phyloP scores from a whole-genome alignment of 2,113 vertebrate species.

The Todiramphus saurophagus region DNA sequence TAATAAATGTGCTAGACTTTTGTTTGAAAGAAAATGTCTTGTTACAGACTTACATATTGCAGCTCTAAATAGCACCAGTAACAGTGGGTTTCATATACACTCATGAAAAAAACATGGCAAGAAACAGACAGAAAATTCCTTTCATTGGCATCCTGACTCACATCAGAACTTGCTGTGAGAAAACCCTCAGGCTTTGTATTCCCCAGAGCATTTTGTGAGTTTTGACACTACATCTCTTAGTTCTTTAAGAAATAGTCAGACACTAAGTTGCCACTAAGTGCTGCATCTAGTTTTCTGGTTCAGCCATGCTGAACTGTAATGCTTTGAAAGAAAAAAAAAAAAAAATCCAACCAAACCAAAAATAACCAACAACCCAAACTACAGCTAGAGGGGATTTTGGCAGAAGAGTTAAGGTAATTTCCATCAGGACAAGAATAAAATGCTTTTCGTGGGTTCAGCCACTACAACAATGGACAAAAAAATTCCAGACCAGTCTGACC shows the following conservation, averaged over 20 bases:
- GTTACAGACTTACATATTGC: background rate
- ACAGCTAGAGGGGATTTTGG: background rate
- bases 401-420: background rate
- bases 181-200: background rate
- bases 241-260: background rate
- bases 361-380: background rate
- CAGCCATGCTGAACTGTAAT: rapidly evolving
- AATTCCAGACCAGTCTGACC: rapidly evolving
- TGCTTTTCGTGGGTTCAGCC: background rate
- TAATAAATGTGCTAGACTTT: background rate
- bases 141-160: background rate
- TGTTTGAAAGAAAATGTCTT: background rate
- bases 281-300: background rate
- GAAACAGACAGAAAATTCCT: background rate
- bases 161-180: background rate
- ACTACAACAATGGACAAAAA: background rate
- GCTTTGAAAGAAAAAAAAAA: background rate
- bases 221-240: background rate
- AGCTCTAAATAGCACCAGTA: background rate
- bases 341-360: background rate
- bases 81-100: background rate
- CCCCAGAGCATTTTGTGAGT: background rate
- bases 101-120: background rate
- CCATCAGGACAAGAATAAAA: background rate
- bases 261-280: background rate